These are phyloP conservation scores for Athalia rosae DNA, from an alignment of 2,888 invertebrate genomes.

Conservation along the genomic window DNA sequence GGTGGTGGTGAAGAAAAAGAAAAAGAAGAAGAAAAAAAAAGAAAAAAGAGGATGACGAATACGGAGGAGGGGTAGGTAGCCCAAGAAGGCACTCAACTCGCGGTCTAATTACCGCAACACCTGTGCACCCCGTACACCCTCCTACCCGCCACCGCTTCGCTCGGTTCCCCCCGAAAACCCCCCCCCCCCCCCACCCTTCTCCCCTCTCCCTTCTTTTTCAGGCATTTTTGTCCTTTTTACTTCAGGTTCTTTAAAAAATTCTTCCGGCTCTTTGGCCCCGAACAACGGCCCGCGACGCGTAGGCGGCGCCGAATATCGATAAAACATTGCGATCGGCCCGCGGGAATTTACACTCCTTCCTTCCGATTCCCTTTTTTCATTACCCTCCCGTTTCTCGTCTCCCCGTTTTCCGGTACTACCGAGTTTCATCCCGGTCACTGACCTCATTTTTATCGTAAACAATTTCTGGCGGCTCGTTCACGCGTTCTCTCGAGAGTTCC, in stretches of 20 bases:
- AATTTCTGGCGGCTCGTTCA: background rate
- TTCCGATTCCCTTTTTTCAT: background rate
- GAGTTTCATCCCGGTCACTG: too few relatives aligned
- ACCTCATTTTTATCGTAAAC: background rate
- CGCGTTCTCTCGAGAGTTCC: too few relatives aligned
- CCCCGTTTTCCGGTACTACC: too few relatives aligned
- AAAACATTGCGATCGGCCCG: background rate
- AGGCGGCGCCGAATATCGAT: constrained; percentile 16
- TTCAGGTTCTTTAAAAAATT: too few relatives aligned
- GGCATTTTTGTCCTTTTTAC: background rate
- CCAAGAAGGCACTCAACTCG: constrained; percentile 40
- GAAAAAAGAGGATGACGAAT: background rate
- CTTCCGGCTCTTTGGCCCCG: too few relatives aligned
- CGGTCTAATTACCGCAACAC: constrained; percentile 52
- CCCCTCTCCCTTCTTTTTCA: background rate
- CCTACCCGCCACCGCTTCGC: background rate
- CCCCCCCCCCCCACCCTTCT: too few relatives aligned
- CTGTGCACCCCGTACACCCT: constrained; percentile 38
- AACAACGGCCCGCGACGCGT: too few relatives aligned
- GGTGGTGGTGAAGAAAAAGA: background rate
- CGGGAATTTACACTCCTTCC: background rate
- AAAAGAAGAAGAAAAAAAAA: too few relatives aligned
- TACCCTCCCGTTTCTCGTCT: background rate
- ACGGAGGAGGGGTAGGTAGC: constrained; percentile 29
- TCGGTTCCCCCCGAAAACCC: too few relatives aligned